phyloP scores from a whole-genome alignment of 2,113 vertebrate genomes.

The Mola mola region DNA sequence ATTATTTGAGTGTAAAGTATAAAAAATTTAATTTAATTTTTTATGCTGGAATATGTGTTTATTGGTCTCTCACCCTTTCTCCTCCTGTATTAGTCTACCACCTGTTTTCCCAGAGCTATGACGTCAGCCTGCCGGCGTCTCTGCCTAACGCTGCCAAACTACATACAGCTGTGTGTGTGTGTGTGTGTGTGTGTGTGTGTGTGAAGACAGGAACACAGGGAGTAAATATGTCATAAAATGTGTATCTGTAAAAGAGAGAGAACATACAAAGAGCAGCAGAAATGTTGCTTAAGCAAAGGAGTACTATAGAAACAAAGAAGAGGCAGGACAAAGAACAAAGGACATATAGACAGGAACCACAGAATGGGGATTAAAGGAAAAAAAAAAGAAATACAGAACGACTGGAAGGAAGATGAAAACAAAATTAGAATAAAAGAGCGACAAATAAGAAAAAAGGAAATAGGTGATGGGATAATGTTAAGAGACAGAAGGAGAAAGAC shows the following conservation, averaged over 20 bases:
- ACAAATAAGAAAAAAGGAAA: not conserved
- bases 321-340: not conserved
- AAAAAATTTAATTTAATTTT: no score
- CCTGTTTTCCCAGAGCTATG: constrained; percentile 77
- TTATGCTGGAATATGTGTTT: constrained; percentile 7
- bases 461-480: no score
- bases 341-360: not conserved
- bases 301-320: not conserved
- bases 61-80: constrained; percentile 7
- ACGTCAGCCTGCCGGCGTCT: constrained; percentile 73
- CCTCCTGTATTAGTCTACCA: constrained; percentile 67
- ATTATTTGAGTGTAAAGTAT: no score
- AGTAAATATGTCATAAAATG: not conserved
- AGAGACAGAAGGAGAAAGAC: no score
- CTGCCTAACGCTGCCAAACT: constrained; percentile 67
- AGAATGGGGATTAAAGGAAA: not conserved
- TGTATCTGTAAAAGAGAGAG: not conserved
- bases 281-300: no score
- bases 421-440: no score
- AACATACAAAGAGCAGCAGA: not conserved
- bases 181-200: constrained; percentile 16
- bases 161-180: constrained; percentile 67
- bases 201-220: not conserved
- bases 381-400: not conserved
- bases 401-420: not conserved